Percentiles rank a stretch among this genome's conserved stretches.
These are phyloP conservation scores for Patagioenas fasciata DNA, from an alignment of 2,113 vertebrate species.

Conservation along the genomic window DNA sequence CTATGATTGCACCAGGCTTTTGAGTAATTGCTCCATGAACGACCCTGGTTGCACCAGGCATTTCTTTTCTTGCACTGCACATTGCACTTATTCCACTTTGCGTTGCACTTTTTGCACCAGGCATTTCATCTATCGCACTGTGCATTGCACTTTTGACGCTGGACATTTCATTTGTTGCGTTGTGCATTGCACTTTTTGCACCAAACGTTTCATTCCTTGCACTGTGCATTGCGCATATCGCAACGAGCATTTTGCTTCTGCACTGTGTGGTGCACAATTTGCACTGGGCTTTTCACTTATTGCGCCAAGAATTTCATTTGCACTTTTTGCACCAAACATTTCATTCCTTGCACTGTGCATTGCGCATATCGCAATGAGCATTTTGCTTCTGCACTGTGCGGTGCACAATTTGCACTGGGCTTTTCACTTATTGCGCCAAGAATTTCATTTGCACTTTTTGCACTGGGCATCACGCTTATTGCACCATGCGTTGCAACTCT, in stretches of 20 bases:
- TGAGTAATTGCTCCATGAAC: accelerated
- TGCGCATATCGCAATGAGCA: background rate
- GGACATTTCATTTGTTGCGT: background rate
- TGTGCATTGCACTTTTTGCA: no score
- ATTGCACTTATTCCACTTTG: accelerated
- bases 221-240: no score
- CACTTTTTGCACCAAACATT: background rate
- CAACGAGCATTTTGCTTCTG: background rate
- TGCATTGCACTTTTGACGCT: accelerated
- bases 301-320: background rate
- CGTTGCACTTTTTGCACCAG: accelerated
- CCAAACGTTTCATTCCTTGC: background rate
- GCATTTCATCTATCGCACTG: no score
- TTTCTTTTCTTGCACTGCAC: background rate
- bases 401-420: background rate
- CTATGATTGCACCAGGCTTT: background rate
- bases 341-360: no score
- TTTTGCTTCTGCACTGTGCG: background rate
- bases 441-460: background rate
- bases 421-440: no score
- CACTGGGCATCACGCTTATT: background rate
- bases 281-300: background rate
- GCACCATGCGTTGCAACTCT: no score
- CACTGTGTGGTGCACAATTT: background rate
- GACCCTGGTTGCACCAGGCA: no score